Evolutionary conservation across 2,888 invertebrate genomes (phyloP), one percentile per base, ranked within the genome.

Genomic region (Tanypteryx hageni): DNA sequence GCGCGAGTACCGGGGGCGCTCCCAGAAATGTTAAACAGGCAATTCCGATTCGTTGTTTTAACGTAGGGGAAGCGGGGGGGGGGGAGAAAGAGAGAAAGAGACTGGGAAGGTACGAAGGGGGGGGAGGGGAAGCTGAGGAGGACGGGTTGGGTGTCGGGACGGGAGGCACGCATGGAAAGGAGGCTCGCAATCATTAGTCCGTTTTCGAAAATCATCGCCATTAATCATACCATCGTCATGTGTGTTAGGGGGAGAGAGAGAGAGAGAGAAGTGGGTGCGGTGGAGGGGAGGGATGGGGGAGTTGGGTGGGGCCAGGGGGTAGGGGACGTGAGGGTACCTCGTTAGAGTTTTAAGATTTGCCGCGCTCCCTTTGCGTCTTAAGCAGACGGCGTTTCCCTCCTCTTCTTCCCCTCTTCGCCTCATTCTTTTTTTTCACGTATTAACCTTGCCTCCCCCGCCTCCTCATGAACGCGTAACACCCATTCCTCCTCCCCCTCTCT

Each of bases 171-270:
- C 85, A 86, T 86, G 86, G 59, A 22, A 61, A 44, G 64, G 89
- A n/a, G 59, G n/a, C 61, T n/a, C 22, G 59, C 61, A 86, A 89
- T 89, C 89, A 89, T 89, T 89, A 89, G 89, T 89, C 89, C 89
- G 64, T 89, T 89, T 89, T 89, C 89, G 68, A 89, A 89, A 89
- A 89, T 89, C 89, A 89, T 89, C 89, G 68, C 89, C 64, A 89
- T 89, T 89, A 89, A 89, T 89, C 89, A 89, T 89, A 64, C 22
- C 89, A 68, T 89, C 89, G 89, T 89, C 89, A 44, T 89, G 64
- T n/a, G 61, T 18, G 89, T 22, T 61, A 61, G 64, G n/a, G 89
- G n/a, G 59, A 89, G 59, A 31, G 86, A 61, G 58, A 58, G 27
- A 22, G 9, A 56, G 83, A 44, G 56, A n/a, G 56, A 11, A n/a